Base-by-base conservation (phyloP, 2,113 vertebrate species). In the Rhinoptilus africanus region DNA sequence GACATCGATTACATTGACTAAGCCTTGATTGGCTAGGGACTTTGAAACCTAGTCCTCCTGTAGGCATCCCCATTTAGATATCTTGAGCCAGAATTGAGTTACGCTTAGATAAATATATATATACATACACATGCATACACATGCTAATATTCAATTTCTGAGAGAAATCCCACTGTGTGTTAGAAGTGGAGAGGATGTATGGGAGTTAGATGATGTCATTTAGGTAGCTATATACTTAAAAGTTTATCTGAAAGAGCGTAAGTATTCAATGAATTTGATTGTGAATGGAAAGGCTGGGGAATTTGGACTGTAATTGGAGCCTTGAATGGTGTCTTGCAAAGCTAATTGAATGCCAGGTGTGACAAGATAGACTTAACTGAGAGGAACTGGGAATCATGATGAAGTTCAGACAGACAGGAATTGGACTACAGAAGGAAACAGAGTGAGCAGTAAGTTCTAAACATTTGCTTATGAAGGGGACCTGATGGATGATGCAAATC, bases 111-210 rank as follows among this genome's bases (percentile, higher is more conserved):
- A 39, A 30, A 39, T 24, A 18, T 14, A 43, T 23, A 35, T 13
- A 23, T 4, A 17, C 0, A 15, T 10, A 34, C 45, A 17, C 0
- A 15, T 10, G 26, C 45, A 75, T 7, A 35, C 8, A 12, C 4
- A 13, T 3, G 22, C 39, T 72, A 43, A 60, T 77, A 45, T n/a
- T 66, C 3, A 4, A 20, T 28, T 53, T 59, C 24, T 43, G 19
- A 16, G 37, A 53, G 28, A 48, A 86, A 66, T 72, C 35, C 21
- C 8, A 18, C 21, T 60, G n/a, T 47, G 21, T 48, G 10, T 47
- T 71, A 54, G 28, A 51, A 23, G 34, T n/a, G 23, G 34, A 13
- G 30, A 18, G 11, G 4, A 41, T 64, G 7, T 54, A 27, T 54
- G 30, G 18, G 79, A 57, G 54, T 74, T 51, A 57, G 18, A 5